Evolutionary conservation across 2,888 invertebrate species (phyloP), one percentile per base, ranked within the genome.

Genomic region (Nezara viridula): DNA sequence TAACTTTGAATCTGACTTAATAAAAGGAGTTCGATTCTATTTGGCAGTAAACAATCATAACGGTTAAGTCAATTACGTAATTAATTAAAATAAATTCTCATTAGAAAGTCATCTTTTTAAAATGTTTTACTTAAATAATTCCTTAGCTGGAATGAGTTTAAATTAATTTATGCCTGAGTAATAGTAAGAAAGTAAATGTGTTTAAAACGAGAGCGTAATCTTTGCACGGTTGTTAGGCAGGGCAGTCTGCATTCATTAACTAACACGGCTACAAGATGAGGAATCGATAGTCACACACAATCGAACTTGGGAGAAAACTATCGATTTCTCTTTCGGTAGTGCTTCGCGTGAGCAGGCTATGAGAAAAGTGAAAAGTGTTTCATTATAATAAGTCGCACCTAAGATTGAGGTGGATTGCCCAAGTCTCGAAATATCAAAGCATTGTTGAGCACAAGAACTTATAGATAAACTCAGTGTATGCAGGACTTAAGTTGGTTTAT

Each of bases 251-350:
- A 73, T 37, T 73, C 66, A 73, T 73, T 73, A 73, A 73, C 66
- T 27, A 73, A 73, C 16, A 37, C 21, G 4, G 19, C 32, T 37
- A 21, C 32, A 21, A 1, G 32, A 73, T 21, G 3, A 37, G 6
- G 16, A 37, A 2, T 73, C 66, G 66, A 73, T 73, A 73, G 66
- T 37, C 16, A 32, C 66, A 21, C 66, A 73, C 66, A 27, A 73
- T 73, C 66, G 66, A 73, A 21, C 9, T 0, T 37, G 6, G 7
- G 66, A 73, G 66, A 73, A 73, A 73, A 73, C 66, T 32, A 73
- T 73, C 66, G 66, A 73, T 73, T 73, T 73, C 66, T 73, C 66
- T 73, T 73, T 73, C 66, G 21, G 9, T 37, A 37, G 66, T 27
- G 37, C 32, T 37, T 21, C 66, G 66, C 66, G 66, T 73, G 66